Evolutionary conservation across 2,113 vertebrate genomes (phyloP).

Genomic region (Pitta sordida): DNA sequence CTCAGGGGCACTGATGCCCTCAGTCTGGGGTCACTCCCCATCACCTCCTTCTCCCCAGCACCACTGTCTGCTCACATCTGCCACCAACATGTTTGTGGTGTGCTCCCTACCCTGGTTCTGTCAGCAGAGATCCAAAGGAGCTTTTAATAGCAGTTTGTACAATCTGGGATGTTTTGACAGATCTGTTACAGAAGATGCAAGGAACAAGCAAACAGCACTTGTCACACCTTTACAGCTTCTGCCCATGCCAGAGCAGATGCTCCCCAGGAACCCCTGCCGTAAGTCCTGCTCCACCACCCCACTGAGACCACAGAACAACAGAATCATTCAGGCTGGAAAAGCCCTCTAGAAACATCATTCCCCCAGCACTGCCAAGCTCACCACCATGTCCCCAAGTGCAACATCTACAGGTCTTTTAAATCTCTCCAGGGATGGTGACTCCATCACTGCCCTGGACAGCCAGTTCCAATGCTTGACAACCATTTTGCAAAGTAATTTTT

Average conservation of each 20-base stretch:
- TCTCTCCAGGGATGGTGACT: background rate
- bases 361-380: background rate
- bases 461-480: background rate
- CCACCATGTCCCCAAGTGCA: background rate
- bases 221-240: background rate
- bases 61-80: fast-evolving
- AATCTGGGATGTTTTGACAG: background rate
- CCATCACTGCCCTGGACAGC: background rate
- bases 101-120: background rate
- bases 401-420: background rate
- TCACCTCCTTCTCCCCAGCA: background rate
- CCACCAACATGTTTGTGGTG: fast-evolving
- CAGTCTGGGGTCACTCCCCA: background rate
- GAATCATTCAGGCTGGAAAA: background rate
- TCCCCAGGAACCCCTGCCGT: background rate
- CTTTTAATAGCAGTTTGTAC: background rate
- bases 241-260: fast-evolving
- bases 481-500: background rate
- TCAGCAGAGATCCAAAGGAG: background rate
- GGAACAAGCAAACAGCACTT: background rate
- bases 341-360: background rate
- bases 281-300: background rate
- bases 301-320: background rate
- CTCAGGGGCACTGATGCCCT: background rate
- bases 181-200: background rate